A percentile compares a stretch with the other conserved stretches of the same genome.
These are phyloP conservation scores for Lochmaea capreae DNA, from an alignment of 2,888 invertebrate species.

Conservation along the genomic window DNA sequence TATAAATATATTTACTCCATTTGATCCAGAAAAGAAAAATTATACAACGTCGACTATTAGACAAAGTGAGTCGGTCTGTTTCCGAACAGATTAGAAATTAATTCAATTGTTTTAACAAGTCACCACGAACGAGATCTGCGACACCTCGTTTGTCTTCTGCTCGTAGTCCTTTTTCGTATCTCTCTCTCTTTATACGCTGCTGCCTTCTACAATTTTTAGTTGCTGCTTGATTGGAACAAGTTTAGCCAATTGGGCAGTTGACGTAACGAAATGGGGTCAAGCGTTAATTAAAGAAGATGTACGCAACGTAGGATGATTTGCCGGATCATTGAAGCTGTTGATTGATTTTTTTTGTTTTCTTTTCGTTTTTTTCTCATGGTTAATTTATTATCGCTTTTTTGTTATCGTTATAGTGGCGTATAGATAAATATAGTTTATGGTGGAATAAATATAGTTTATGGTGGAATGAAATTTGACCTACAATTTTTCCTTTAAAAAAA, in stretches of 20 bases:
- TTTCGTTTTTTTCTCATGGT: background rate
- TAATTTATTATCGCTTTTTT: background rate
- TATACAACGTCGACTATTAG: background rate
- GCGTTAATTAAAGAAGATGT: slow-evolving; percentile 20
- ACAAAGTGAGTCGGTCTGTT: background rate
- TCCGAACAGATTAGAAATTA: slow-evolving; percentile 36
- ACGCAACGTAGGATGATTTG: background rate
- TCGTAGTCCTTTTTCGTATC: background rate
- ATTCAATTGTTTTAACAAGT: slow-evolving; percentile 33
- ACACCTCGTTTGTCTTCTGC: slow-evolving; percentile 33
- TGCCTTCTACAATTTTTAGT: slow-evolving; percentile 7
- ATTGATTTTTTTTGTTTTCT: slow-evolving; percentile 7
- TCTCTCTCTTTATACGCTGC: slow-evolving; percentile 25
- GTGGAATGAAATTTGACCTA: too few species aligned
- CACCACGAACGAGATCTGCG: slow-evolving; percentile 30
- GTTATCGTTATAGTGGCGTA: background rate
- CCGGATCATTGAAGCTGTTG: background rate
- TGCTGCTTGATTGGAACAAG: slow-evolving; percentile 21
- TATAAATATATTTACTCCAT: too few species aligned
- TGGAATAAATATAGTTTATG: too few species aligned
- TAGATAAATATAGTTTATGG: too few species aligned
- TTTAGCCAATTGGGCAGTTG: slow-evolving; percentile 18
- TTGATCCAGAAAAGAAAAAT: too few species aligned
- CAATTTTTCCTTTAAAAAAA: too few species aligned
- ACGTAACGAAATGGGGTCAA: slow-evolving; percentile 16